Evolutionary conservation across 1,140 invertebrate species (phyloP), one percentile per base, ranked within the genome.

Genomic region (Drosophila arawakana): DNA sequence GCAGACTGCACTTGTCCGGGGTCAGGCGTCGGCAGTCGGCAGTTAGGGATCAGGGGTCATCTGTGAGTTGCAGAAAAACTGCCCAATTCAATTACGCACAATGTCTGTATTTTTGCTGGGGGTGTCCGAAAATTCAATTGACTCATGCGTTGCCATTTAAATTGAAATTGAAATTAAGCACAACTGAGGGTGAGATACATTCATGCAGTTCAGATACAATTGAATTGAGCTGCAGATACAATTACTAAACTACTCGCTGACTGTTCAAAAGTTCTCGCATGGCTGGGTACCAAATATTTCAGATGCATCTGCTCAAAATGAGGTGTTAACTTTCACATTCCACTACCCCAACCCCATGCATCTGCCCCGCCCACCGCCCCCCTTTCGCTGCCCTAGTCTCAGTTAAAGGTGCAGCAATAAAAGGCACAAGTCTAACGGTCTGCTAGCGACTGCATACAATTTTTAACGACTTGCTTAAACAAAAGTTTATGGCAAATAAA

Each of bases 311-410:
- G 58, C 18, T 55, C 47, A 69, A 66, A 55, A 55, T 58, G 65
- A 83, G 75, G 83, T 86, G 83, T 88, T 83, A 88, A 83, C 83
- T 86, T 86, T 86, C 83, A 86, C 82, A 82, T 81, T 88, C 73
- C 52, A 52, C 30, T 18, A 15, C 21, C 39, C 46, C 39, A 3
- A 13, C 7, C 7, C 30, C 5, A 11, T 21, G 46, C 7, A 15
- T 49, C 15, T 21, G 49, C 30, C 30, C 4, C 10, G 2, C 7
- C 52, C 35, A 39, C 52, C 52, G 13, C 30, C 8, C 25, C 25
- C 25, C 25, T 30, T 30, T 30, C 0, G 3, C 4, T 30, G 25
- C 25, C 25, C 25, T 30, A 30, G 11, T 8, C 11, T 8, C 50
- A 13, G 50, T 35, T 10, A 21, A 74, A 44, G 71, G 52, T 73